Conservation (phyloP, 1,140 invertebrate species). For the Heliconius hewitsoni region DNA sequence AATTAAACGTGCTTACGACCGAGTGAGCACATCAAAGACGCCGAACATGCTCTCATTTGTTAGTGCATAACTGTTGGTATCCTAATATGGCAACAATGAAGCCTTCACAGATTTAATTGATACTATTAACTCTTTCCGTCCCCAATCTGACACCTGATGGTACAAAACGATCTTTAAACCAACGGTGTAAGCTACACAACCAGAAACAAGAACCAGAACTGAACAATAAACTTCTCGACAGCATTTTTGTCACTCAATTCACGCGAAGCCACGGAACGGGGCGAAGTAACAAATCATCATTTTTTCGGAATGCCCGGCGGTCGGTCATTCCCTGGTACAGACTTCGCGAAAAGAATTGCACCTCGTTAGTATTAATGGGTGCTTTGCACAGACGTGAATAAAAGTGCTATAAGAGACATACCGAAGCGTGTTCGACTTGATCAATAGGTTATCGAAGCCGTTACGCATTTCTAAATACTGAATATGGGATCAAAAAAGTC, state of each 20-base stretch:
- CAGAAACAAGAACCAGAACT: neutral
- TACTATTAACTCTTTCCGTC: slow-evolving; percentile 65
- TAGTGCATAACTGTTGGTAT: slow-evolving; percentile 56
- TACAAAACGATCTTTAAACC: slow-evolving; percentile 38
- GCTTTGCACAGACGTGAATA: slow-evolving; percentile 58
- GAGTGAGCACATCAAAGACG: slow-evolving; percentile 41
- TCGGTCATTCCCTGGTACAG: slow-evolving; percentile 59
- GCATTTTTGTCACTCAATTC: slow-evolving; percentile 75
- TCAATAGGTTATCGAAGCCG: slow-evolving; percentile 35
- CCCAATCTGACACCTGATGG: slow-evolving; percentile 53
- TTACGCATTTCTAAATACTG: slow-evolving; percentile 44
- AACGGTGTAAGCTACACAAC: slow-evolving; percentile 8
- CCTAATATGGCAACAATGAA: slow-evolving; percentile 69
- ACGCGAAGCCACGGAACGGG: slow-evolving; percentile 58
- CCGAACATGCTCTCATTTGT: slow-evolving; percentile 56
- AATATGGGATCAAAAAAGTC: slow-evolving; percentile 47
- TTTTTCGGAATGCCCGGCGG: slow-evolving; percentile 64
- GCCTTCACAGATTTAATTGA: slow-evolving; percentile 73
- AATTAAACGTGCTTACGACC: neutral
- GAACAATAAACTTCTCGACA: slow-evolving; percentile 45
- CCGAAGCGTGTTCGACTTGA: slow-evolving; percentile 18
- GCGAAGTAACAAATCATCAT: slow-evolving; percentile 74
- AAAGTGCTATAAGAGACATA: slow-evolving; percentile 44
- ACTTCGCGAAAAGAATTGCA: slow-evolving; percentile 66
- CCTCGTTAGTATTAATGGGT: slow-evolving; percentile 75